Evolutionary conservation across 1,140 invertebrate genomes (phyloP).

Genomic region (Acromyrmex echinatior): DNA sequence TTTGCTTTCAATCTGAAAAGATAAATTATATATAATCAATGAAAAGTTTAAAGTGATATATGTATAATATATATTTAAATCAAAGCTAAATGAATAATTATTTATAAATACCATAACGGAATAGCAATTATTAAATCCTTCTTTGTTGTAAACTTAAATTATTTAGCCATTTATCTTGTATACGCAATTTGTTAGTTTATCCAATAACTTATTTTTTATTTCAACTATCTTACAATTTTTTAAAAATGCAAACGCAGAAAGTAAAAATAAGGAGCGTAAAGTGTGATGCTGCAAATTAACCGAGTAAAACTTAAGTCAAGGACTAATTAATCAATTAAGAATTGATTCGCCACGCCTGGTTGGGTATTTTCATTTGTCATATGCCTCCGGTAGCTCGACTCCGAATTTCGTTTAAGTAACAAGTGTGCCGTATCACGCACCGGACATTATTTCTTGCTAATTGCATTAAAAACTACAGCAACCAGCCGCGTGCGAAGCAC

Average conservation of each 20-base stretch:
- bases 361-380: slow-evolving; percentile 30
- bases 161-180: background rate
- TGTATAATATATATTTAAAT: no score
- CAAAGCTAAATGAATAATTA: no score
- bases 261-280: background rate
- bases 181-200: no score
- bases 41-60: no score
- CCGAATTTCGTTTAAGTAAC: slow-evolving; percentile 1
- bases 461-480: slow-evolving; percentile 57
- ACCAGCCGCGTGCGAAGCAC: background rate
- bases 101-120: no score
- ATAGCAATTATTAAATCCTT: no score
- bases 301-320: background rate
- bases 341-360: background rate
- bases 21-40: no score
- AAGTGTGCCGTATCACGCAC: slow-evolving; percentile 42
- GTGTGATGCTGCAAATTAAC: background rate
- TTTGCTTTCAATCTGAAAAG: no score
- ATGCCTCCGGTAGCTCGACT: background rate
- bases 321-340: slow-evolving; percentile 47
- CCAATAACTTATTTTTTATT: background rate
- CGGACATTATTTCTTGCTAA: slow-evolving; percentile 50
- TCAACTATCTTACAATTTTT: background rate
- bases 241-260: background rate
- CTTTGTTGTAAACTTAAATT: background rate